Evolutionary conservation across 1,140 invertebrate species (phyloP).

Genomic region (Drosophila grimshawi): DNA sequence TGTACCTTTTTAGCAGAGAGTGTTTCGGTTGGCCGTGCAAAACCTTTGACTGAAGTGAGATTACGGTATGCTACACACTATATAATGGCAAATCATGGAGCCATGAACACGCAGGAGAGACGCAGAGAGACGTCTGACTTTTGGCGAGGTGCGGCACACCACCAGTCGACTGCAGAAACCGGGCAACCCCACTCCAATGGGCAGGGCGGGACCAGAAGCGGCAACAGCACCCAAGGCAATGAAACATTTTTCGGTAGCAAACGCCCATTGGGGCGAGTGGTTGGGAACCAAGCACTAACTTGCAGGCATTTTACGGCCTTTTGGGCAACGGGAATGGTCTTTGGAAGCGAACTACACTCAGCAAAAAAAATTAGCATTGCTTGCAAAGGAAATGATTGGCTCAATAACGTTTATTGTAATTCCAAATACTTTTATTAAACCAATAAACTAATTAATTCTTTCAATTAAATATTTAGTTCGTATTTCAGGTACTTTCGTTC

Average conservation of each 20-base stretch:
- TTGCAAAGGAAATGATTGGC: no score
- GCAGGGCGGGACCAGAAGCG: conserved; percentile 4
- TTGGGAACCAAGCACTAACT: conserved; percentile 65
- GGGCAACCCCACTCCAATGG: neutral
- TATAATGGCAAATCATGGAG: conserved; percentile 66
- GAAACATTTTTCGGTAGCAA: conserved; percentile 80
- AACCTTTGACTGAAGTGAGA: conserved; percentile 78
- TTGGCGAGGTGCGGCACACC: conserved; percentile 16
- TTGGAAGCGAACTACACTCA: neutral
- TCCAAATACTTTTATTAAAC: no score
- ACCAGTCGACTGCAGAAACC: conserved; percentile 39
- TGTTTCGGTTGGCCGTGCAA: conserved; percentile 54
- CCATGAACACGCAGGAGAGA: conserved; percentile 39
- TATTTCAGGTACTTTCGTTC: no score
- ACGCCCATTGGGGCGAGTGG: conserved; percentile 44
- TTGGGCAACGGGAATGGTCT: conserved; percentile 50
- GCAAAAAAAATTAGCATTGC: neutral
- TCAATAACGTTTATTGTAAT: no score
- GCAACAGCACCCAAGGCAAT: conserved; percentile 52
- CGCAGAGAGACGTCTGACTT: conserved; percentile 15
- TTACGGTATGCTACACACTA: conserved; percentile 71
- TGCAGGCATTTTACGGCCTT: conserved; percentile 80
- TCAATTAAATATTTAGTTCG: no score
- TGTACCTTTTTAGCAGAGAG: conserved; percentile 24
- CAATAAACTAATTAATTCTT: no score